These are phyloP conservation scores for Solea solea DNA, from an alignment of 2,113 vertebrate genomes.

Conservation along the genomic window DNA sequence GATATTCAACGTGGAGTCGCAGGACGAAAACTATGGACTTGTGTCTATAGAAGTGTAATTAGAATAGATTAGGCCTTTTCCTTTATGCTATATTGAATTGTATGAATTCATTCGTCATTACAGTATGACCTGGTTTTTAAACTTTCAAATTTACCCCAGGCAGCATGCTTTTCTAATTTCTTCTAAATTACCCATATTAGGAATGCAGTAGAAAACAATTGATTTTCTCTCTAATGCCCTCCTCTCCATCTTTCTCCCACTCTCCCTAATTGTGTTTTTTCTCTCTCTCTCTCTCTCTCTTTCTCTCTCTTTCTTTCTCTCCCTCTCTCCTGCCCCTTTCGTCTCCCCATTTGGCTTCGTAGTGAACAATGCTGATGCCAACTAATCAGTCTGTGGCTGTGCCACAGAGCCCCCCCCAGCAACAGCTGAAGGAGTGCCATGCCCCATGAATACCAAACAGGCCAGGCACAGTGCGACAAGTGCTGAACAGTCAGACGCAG, in stretches of 20 bases:
- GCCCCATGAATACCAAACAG: slow-evolving; percentile 93
- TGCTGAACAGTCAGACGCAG: slow-evolving; percentile 91
- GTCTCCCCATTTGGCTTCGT: slow-evolving; percentile 76
- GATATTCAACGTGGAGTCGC: slow-evolving; percentile 39
- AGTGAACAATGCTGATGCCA: slow-evolving; percentile 82
- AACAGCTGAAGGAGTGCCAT: slow-evolving; percentile 86
- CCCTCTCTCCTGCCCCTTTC: not conserved
- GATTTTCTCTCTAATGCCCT: slow-evolving; percentile 64
- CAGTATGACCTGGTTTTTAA: slow-evolving; percentile 73
- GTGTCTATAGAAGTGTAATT: slow-evolving; percentile 35
- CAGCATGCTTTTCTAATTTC: slow-evolving; percentile 67
- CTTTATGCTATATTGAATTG: slow-evolving; percentile 40
- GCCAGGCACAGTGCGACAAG: slow-evolving; percentile 89
- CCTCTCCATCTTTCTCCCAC: slow-evolving; percentile 54
- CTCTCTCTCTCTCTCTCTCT: slow-evolving; percentile 60
- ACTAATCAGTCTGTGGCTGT: slow-evolving; percentile 88
- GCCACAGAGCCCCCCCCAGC: slow-evolving; percentile 84
- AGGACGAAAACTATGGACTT: slow-evolving; percentile 21
- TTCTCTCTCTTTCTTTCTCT: too few species aligned
- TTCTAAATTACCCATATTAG: slow-evolving; percentile 76
- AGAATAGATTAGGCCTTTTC: slow-evolving; percentile 48
- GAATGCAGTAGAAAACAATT: slow-evolving; percentile 77
- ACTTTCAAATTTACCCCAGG: slow-evolving; percentile 65
- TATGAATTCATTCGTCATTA: slow-evolving; percentile 54
- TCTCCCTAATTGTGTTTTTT: slow-evolving; percentile 76